Evolutionary conservation across 2,797 vertebrate species (phyloP).

Genomic region (Cichlasoma orientale): DNA sequence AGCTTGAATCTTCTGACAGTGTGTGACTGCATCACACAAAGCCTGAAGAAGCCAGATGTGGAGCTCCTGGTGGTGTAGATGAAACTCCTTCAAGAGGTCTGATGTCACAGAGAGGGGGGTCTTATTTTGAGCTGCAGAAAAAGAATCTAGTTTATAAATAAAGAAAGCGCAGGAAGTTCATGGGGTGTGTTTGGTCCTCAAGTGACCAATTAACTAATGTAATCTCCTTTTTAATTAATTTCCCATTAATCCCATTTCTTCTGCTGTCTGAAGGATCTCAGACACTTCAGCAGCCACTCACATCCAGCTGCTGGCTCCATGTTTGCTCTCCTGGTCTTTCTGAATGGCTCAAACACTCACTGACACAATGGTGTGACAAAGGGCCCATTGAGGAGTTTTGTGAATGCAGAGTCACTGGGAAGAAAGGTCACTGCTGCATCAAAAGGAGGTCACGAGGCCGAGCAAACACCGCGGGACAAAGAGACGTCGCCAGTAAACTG

Average conservation of each 20-base stretch:
- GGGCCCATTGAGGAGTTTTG: conserved; percentile 38
- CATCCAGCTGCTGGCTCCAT: conserved; percentile 29
- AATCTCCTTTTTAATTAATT: conserved; percentile 32
- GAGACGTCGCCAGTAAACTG: background rate
- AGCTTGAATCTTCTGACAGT: background rate
- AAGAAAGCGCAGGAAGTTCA: background rate
- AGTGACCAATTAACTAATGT: conserved; percentile 11
- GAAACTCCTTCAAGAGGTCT: background rate
- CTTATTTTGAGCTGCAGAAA: background rate
- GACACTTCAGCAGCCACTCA: conserved; percentile 35
- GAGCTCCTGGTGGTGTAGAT: too few relatives aligned
- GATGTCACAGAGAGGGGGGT: background rate
- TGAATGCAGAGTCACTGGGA: conserved; percentile 44
- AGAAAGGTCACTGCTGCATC: conserved; percentile 33
- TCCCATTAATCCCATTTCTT: conserved; percentile 17
- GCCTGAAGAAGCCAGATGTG: too few relatives aligned
- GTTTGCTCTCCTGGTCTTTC: conserved; percentile 41
- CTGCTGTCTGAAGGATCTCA: background rate
- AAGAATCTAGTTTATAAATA: background rate
- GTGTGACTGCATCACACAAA: too few relatives aligned
- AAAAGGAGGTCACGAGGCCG: conserved; percentile 45
- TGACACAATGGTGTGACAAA: conserved; percentile 56
- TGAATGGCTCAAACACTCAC: conserved; percentile 45
- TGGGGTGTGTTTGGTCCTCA: background rate
- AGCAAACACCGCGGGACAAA: conserved; percentile 53